Evolutionary conservation across 2,888 invertebrate species (phyloP), one percentile per base, ranked within the genome.

Genomic region (Drosophila histrio): DNA sequence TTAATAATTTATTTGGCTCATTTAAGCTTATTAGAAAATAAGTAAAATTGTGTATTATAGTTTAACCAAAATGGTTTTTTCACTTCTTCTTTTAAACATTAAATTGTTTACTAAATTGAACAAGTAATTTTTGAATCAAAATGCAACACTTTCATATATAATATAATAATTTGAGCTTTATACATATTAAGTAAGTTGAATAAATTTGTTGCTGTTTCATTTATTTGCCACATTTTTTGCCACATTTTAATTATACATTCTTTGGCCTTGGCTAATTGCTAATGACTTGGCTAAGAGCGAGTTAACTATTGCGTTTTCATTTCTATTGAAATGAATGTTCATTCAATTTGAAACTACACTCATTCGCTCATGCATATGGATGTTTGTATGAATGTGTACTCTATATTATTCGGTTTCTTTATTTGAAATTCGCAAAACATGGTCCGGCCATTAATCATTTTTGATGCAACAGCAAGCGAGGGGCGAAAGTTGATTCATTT

Each of bases 381-480:
- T 30, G 28, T n/a, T n/a, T 24, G 7, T 44, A 26, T 41, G 15
- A 8, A 24, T 19, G 6, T 17, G 36, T n/a, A 34, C 22, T 32
- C 44, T 59, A 56, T 36, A 24, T 32, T 47, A 52, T 30, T 44
- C 17, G 64, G 59, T 53, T 58, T 57, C 28, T 39, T 52, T 59
- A 77, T 77, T 77, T 64, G 59, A 78, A 78, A 78, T 76, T 80
- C 73, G 66, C 78, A 62, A 70, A 78, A 69, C 63, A 71, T 56
- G 80, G 47, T 47, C 50, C 52, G 59, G 57, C 62, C 82, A 81
- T 81, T 85, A 85, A 81, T 81, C 81, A 81, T 81, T 67, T 85
- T 50, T 22, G 62, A 46, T 77, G 75, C 73, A 71, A 57, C 74
- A 22, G 52, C 46, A 44, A 22, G 22, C 17, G 68, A 43, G 26